A percentile compares a stretch with the other conserved stretches of the same genome.
Evolutionary conservation across 2,888 invertebrate genomes (phyloP).

Genomic region (Lysandra bellargus): DNA sequence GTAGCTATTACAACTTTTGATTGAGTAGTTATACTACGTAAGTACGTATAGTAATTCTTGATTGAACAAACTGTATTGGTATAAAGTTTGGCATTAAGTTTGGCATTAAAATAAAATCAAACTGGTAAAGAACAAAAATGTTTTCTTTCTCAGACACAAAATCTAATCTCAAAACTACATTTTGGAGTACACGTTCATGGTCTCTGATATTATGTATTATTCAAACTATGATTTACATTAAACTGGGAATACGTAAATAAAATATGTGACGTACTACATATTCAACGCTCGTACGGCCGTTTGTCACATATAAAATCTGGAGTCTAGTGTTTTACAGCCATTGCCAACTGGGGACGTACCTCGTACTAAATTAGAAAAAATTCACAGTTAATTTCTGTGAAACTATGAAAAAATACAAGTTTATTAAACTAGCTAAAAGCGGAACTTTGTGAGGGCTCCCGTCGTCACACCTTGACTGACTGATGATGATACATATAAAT

Average conservation of each 20-base stretch:
- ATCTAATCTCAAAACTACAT: background rate
- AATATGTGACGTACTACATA: background rate
- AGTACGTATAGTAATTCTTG: background rate
- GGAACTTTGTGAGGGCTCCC: no score
- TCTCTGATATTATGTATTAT: background rate
- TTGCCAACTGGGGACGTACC: background rate
- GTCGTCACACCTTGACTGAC: no score
- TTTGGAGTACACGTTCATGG: background rate
- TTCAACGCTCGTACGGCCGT: slow-evolving; percentile 1
- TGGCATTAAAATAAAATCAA: no score
- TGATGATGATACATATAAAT: no score
- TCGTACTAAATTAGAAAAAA: background rate
- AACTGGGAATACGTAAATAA: background rate
- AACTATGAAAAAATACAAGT: slow-evolving; percentile 24
- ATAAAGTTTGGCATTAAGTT: no score
- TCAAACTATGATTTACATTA: background rate
- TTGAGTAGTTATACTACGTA: no score
- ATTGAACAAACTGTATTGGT: background rate
- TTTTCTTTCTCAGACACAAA: background rate
- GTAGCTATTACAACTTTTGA: background rate
- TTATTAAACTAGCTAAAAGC: background rate
- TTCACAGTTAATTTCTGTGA: background rate
- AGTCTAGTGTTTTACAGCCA: background rate
- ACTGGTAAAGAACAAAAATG: background rate
- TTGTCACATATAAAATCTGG: background rate